phyloP scores from a whole-genome alignment of 2,113 vertebrate genomes.

The Rhinoderma darwinii region DNA sequence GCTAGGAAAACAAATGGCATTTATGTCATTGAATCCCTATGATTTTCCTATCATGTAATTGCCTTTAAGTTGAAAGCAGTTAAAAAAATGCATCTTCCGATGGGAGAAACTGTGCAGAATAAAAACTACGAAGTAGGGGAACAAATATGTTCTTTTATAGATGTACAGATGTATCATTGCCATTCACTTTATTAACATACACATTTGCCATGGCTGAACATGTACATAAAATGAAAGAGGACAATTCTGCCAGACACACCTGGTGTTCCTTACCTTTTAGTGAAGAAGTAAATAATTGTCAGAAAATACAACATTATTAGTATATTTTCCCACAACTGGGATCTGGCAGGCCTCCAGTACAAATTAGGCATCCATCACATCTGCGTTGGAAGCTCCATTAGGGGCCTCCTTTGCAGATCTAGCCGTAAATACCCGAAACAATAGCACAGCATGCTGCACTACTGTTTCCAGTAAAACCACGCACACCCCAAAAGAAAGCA shows the following conservation, averaged over 20 bases:
- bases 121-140: background rate
- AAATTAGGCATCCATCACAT: too few relatives aligned
- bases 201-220: background rate
- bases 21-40: background rate
- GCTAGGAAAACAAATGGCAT: background rate
- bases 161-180: background rate
- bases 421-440: too few relatives aligned
- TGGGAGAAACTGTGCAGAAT: background rate
- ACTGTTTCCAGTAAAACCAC: too few relatives aligned
- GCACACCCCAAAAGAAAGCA: too few relatives aligned
- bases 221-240: background rate
- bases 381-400: too few relatives aligned
- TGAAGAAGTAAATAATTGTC: background rate
- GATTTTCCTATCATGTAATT: background rate
- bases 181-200: background rate
- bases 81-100: background rate
- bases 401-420: too few relatives aligned
- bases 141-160: background rate
- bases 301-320: background rate
- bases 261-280: background rate
- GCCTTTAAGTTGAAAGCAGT: background rate
- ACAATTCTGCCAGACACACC: background rate
- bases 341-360: background rate
- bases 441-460: too few relatives aligned
- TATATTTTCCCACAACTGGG: background rate